Conservation (phyloP, 2,113 vertebrate genomes). For the Amphiprion ocellaris region DNA sequence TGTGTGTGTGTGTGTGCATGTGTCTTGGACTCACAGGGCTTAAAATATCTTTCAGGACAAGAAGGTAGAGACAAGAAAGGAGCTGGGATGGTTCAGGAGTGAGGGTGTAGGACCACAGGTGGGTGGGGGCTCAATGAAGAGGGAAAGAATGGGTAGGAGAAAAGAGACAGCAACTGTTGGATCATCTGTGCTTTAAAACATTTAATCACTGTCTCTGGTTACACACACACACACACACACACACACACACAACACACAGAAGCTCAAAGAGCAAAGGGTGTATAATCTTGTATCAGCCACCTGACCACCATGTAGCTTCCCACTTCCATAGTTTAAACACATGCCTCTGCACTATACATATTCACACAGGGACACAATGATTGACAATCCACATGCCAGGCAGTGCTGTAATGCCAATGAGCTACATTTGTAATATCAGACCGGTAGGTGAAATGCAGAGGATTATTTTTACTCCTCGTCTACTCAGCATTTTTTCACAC, state of each 20-base stretch:
- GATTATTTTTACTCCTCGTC: slow-evolving; percentile 63
- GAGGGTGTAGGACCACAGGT: slow-evolving; percentile 39
- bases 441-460: slow-evolving; percentile 31
- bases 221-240: slow-evolving; percentile 55
- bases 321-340: slow-evolving; percentile 56
- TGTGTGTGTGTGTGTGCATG: slow-evolving; percentile 17
- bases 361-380: slow-evolving; percentile 69
- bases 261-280: slow-evolving; percentile 69
- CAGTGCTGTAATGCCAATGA: slow-evolving; percentile 40
- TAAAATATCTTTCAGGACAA: slow-evolving; percentile 75
- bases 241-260: slow-evolving; percentile 42
- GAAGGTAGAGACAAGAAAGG: slow-evolving; percentile 56
- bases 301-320: slow-evolving; percentile 73
- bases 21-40: slow-evolving; percentile 51
- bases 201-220: slow-evolving; percentile 84
- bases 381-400: slow-evolving; percentile 63
- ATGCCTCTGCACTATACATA: slow-evolving; percentile 65
- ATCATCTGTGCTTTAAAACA: slow-evolving; percentile 80
- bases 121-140: slow-evolving; percentile 35
- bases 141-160: slow-evolving; percentile 43
- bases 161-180: slow-evolving; percentile 80
- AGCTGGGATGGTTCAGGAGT: slow-evolving; percentile 50
- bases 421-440: slow-evolving; percentile 57
- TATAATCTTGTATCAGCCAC: slow-evolving; percentile 68
- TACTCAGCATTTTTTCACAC: slow-evolving; percentile 14